Evolutionary conservation across 1,140 invertebrate species (phyloP), one percentile per base, ranked within the genome.

Genomic region (Manduca sexta): DNA sequence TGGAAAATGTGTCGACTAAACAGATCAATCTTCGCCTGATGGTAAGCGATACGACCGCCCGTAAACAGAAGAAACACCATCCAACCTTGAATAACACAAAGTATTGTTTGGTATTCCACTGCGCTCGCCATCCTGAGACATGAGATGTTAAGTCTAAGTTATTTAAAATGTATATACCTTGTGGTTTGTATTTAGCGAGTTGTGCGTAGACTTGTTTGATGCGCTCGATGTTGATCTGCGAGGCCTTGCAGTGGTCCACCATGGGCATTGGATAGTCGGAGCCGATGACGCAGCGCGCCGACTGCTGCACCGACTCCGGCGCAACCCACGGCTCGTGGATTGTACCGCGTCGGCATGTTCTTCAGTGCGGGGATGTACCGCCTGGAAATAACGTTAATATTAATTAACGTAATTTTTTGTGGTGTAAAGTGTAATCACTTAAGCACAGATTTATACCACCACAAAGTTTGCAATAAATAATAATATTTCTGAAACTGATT

Each of bases 281-380:
- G 2, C 95, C 95, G 33, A 97, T 89, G 12, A 94, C 89, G 78
- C 95, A 97, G 61, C 92, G 92, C 0, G 93, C 91, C n/a, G 91
- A 87, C 60, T 88, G 82, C 74, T 97, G 95, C 4, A 96, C 89
- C 37, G 84, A 84, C 38, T 93, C 89, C 0, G 95, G 94, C 0
- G 95, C 94, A 55, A 90, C 39, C 95, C 95, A 97, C 0, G 95
- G 95, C 67, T 96, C 94, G 70, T 96, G 95, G 51, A 97, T n/a
- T 95, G 73, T 95, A 97, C 58, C 92, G 90, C 3, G 91, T 90
- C 1, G 95, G 95, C 77, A 95, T 94, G 58, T 93, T 93, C 74
- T 94, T 94, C 47, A 97, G 76, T 2, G 91, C 89, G 5, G 95
- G 94, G 41, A 97, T 84, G 77, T 96, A 96, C 61, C 91, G 92